A percentile compares a stretch with the other conserved stretches of the same genome.
These are phyloP conservation scores for Psittacula echo DNA, from an alignment of 2,797 vertebrate species.

Conservation along the genomic window DNA sequence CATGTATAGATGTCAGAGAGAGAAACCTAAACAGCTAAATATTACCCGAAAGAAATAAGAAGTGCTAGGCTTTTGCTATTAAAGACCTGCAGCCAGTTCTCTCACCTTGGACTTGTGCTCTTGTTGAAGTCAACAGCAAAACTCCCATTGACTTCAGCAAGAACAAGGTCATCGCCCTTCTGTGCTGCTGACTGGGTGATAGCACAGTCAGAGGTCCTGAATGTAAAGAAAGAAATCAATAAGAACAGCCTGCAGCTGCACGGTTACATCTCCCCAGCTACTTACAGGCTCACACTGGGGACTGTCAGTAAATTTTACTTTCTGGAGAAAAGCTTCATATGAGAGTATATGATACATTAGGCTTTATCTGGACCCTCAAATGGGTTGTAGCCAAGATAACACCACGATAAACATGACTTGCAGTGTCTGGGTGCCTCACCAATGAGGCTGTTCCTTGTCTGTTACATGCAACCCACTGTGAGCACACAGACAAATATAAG, in stretches of 20 bases:
- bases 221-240: slow-evolving; percentile 45
- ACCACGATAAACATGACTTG: rapidly evolving
- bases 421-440: background rate
- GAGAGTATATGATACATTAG: background rate
- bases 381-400: background rate
- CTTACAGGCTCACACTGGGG: background rate
- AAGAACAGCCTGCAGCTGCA: background rate
- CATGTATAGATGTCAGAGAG: background rate
- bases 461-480: background rate
- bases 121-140: slow-evolving; percentile 42
- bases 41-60: background rate
- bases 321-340: background rate
- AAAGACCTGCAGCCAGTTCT: background rate
- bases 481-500: background rate
- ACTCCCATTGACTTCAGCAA: slow-evolving; percentile 25
- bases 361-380: background rate
- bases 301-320: background rate
- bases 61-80: background rate
- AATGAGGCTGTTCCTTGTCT: background rate
- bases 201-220: background rate
- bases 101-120: background rate
- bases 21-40: background rate
- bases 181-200: background rate
- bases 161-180: background rate
- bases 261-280: slow-evolving; percentile 3